Conservation (phyloP, 2,888 invertebrate species). For the Melanophora roralis region DNA sequence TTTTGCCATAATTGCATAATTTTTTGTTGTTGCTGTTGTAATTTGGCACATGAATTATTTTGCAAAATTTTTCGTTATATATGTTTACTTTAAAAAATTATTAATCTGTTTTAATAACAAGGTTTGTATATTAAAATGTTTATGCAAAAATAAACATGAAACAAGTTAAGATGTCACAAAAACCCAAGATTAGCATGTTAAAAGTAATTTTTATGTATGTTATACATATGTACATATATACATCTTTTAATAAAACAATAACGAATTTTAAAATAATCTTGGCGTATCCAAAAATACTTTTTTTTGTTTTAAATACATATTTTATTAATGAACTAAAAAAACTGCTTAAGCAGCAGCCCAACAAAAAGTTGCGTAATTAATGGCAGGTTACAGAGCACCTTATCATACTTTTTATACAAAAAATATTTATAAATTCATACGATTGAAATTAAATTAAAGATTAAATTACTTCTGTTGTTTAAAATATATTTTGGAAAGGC, state of each 20-base stretch:
- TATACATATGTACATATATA: no score
- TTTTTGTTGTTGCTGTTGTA: not conserved
- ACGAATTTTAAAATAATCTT: not conserved
- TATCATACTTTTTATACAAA: not conserved
- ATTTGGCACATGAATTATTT: conserved; percentile 32
- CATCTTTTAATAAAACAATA: no score
- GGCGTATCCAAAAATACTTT: not conserved
- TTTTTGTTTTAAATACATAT: not conserved
- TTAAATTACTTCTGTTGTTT: conserved; percentile 31
- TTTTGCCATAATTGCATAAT: conserved; percentile 52
- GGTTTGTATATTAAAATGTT: conserved; percentile 5
- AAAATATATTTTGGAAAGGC: conserved; percentile 42
- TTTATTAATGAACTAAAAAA: conserved; percentile 16
- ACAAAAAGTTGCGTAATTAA: conserved; percentile 50
- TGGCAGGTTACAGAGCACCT: conserved; percentile 26
- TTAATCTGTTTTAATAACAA: conserved; percentile 15
- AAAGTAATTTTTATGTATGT: not conserved
- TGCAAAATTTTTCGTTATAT: not conserved
- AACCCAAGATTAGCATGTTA: not conserved
- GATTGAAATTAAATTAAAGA: conserved; percentile 12
- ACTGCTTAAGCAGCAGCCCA: conserved; percentile 50
- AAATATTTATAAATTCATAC: no score
- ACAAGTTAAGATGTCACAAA: conserved; percentile 16
- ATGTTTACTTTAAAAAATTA: conserved; percentile 23
- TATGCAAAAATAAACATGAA: conserved; percentile 25